Evolutionary conservation across 30 jellyfish, hydroid and myxozoan species (phyloP), one percentile per base, ranked within the genome.

Genomic region (Aurelia aurita): DNA sequence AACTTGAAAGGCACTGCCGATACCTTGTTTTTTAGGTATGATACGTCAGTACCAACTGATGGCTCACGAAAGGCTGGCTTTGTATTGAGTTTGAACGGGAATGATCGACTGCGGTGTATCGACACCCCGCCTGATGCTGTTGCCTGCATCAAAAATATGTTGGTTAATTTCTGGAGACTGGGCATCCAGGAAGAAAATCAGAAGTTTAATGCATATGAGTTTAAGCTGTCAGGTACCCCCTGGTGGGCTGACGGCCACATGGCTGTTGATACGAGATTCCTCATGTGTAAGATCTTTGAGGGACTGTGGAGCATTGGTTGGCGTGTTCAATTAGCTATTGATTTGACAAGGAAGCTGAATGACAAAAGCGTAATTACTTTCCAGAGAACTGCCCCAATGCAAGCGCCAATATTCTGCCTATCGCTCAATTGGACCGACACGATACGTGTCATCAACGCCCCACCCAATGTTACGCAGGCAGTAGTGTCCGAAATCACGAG

Each of bases 201-300:
- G 25, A 70, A 72, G 44, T 85, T 85, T 58, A 85, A 85, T 66
- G 86, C 94, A 23, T 84, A 76, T 67, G 98, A 91, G 75, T 85
- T 91, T 26, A 91, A 91, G 80, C 67, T 91, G 69, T 69, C 74
- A 2, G 98, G 98, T 3, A 53, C 74, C 11, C 98, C 98, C 11
- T 91, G 98, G 98, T 91, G 98, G 96, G 96, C 96, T 5, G 45
- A 60, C 19, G 98, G 98, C 49, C 73, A 77, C 21, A 80, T 58
- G 65, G 91, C 95, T 3, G 86, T 90, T 13, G 83, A 58, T 45
- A 20, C 95, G 29, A 85, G 95, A 13, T 34, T 89, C 34, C 80
- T 89, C 2, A 57, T 89, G 64, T 79, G 89, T 77, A 80, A 73
- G 47, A 54, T 90, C 6, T 53, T 90, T 54, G 95, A 90, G 34